Base-by-base conservation (phyloP, 2,113 vertebrate genomes). In the Aepyceros melampus region DNA sequence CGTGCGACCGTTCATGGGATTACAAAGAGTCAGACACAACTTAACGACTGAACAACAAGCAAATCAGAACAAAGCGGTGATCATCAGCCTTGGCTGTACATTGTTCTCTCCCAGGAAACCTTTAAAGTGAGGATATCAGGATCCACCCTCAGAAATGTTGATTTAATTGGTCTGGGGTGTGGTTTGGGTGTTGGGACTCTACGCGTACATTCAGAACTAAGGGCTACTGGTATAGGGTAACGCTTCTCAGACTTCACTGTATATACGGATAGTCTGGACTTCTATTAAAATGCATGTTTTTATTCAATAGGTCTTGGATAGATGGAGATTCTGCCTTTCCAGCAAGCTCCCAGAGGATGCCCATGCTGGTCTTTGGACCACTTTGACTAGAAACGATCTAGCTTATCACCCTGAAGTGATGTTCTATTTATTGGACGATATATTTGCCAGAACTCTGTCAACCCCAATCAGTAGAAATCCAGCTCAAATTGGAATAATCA, bases 401-500 rank as follows among this genome's bases (percentile, higher is more conserved):
- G 47, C 2, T 29, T 29, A 60, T 21, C 56, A 88, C 62, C 33
- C 36, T 31, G 11, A 86, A 51, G 14, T 40, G 29, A 83, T n/a
- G 27, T 29, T 47, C 27, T n/a, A 81, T 85, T 49, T 71, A 51
- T 53, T 74, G 15, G 87, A 29, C 0, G 3, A 12, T 49, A 0
- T 16, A 74, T 49, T 85, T 96, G 45, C 83, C 87, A 93, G 45
- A 43, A 96, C 40, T 91, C 83, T 82, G 47, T 43, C 87, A 96
- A 87, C 29, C 33, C 8, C 60, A 56, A 76, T 76, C 40, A 93
- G 51, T 2, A 55, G 36, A 97, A 95, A 85, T 40, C 76, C 86
- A 88, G 81, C 40, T 93, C 58, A 95, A 71, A 55, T 16, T 94
- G 49, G 31, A 71, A 89, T 78, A 36, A 64, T 87, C 36, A 55